Percentiles rank a stretch among this genome's conserved stretches.
Evolutionary conservation across 1,140 invertebrate genomes (phyloP).

Genomic region (Apis laboriosa): DNA sequence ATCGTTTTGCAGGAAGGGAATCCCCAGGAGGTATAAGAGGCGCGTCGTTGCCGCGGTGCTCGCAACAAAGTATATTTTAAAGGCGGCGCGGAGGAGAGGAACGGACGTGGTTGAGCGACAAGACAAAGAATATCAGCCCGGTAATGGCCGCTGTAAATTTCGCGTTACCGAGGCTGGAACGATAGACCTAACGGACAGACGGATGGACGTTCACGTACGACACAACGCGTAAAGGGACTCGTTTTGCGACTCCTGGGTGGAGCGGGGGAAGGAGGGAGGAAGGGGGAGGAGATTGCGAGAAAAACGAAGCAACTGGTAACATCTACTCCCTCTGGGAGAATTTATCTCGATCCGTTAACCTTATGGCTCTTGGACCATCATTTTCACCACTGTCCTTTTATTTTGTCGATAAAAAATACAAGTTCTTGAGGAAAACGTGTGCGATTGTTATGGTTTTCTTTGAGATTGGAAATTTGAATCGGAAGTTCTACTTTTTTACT

Average conservation of each 20-base stretch:
- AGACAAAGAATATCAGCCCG: conserved; percentile 76
- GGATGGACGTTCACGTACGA: conserved; percentile 36
- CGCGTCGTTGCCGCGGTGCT: background rate
- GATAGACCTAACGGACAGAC: conserved; percentile 4
- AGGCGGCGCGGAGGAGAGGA: conserved; percentile 5
- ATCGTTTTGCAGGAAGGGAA: conserved; percentile 26
- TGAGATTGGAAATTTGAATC: no score
- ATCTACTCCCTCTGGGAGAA: background rate
- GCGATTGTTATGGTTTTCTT: no score
- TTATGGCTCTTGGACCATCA: background rate
- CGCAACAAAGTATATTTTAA: conserved; percentile 44
- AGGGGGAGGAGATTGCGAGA: background rate
- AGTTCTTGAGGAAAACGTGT: no score
- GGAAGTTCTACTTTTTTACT: no score
- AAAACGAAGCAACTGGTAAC: background rate
- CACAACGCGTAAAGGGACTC: conserved; percentile 10
- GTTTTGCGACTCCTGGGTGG: no score
- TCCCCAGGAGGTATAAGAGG: conserved; percentile 20
- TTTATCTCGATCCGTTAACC: background rate
- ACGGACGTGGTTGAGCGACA: conserved; percentile 66
- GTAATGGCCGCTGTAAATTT: conserved; percentile 77
- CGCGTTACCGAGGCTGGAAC: conserved; percentile 62
- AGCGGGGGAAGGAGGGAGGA: no score
- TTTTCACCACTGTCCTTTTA: background rate
- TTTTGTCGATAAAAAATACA: background rate